Percentiles rank a stretch among this genome's conserved stretches.
Conservation (phyloP, 2,797 vertebrate species). For the Semotilus atromaculatus region DNA sequence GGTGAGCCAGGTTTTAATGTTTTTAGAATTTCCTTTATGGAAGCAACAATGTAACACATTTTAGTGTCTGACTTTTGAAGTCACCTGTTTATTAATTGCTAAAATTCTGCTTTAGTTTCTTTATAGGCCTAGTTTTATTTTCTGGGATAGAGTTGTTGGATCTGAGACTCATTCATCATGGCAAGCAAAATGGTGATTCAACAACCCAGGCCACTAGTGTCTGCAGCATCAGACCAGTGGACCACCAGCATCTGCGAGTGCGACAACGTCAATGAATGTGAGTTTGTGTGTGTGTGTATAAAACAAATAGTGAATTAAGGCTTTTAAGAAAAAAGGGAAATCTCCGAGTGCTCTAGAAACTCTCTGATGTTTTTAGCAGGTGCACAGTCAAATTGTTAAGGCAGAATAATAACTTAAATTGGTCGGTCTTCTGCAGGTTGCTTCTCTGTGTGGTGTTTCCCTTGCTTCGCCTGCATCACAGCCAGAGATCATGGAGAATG, state of each 20-base stretch:
- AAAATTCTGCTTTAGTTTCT: background rate
- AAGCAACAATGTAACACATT: background rate
- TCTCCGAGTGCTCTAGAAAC: background rate
- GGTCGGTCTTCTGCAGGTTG: constrained; percentile 65
- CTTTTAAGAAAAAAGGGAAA: background rate
- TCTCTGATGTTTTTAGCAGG: background rate
- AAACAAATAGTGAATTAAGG: background rate
- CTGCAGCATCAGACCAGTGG: constrained; percentile 60
- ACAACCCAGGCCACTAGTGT: constrained; percentile 60
- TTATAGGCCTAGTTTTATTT: too few relatives aligned
- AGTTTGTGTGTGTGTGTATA: constrained; percentile 3
- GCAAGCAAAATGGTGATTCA: constrained; percentile 61
- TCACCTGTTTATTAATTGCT: background rate
- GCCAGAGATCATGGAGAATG: constrained; percentile 72
- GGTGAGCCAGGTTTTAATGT: background rate
- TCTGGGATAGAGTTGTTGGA: background rate
- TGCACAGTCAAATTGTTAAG: background rate
- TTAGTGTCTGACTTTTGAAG: background rate
- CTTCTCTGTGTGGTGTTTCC: constrained; percentile 71
- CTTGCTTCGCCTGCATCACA: constrained; percentile 74
- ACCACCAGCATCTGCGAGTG: constrained; percentile 69
- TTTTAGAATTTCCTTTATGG: background rate
- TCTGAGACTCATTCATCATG: constrained; percentile 53
- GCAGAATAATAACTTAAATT: too few relatives aligned
- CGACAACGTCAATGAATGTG: constrained; percentile 61